Evolutionary conservation across 2,797 vertebrate species (phyloP), one percentile per base, ranked within the genome.

Genomic region (Sebastes ruberrimus): DNA sequence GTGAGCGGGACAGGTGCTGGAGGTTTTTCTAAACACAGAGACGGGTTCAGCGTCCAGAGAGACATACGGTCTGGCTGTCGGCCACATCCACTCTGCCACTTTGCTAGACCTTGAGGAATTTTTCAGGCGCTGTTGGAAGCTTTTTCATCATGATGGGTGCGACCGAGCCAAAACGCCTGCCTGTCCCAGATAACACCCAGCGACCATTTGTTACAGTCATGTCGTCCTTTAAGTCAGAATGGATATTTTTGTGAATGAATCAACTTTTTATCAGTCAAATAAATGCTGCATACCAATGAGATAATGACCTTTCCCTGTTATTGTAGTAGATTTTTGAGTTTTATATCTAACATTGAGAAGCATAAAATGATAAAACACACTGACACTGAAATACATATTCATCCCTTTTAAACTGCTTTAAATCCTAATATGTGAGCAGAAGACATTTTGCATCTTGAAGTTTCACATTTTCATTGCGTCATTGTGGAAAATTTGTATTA

Each of bases 61-160:
- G 87, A 89, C 89, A 82, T 80, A 88, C 69, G 61, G 76, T 87
- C 83, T 91, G 88, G 75, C 82, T 59, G 78, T 66, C 33, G 8
- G 82, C 86, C 86, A 89, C 52, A 7, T 78, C 80, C 74, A 72
- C 78, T 11, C n/a, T 30, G 71, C 63, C 78, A 84, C 86, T 89
- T 91, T 87, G 76, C 77, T 60, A 60, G 87, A 90, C 86, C 78
- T 88, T 90, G 89, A 93, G 89, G 87, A 91, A 91, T 94, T 88
- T 91, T 91, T 89, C 88, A 87, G 74, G 33, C 28, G 3, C 71
- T n/a, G 52, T 56, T 65, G 69, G 80, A 89, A 74, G 74, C 77
- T 86, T 85, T 86, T 87, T 90, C 84, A 90, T 88, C 81, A n/a
- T 78, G 61, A 86, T 80, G 55, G 14, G 46, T 70, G 13, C 7